Evolutionary conservation across 2,888 invertebrate genomes (phyloP).

Genomic region (Phoronis australis): DNA sequence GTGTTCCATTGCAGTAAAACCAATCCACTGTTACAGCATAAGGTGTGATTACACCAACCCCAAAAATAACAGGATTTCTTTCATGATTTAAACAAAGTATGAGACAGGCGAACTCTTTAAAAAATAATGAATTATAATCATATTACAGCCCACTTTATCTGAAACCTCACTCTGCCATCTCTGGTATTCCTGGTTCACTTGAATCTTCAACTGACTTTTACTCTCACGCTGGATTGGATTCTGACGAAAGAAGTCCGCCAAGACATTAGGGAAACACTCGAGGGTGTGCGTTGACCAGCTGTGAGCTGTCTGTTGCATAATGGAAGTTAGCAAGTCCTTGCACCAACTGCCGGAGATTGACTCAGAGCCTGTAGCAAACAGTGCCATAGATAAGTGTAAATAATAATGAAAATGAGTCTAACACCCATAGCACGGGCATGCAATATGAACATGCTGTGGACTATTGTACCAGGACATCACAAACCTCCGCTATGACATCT

Average conservation of each 20-base stretch:
- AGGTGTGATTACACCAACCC: too few relatives aligned
- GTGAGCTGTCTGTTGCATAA: slow-evolving; percentile 90
- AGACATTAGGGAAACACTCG: slow-evolving; percentile 83
- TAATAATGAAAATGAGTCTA: background rate
- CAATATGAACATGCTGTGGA: too few relatives aligned
- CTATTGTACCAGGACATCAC: too few relatives aligned
- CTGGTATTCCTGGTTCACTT: slow-evolving; percentile 67
- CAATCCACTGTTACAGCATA: too few relatives aligned
- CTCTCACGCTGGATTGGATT: slow-evolving; percentile 61
- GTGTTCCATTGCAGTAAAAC: too few relatives aligned
- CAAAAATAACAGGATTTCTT: too few relatives aligned
- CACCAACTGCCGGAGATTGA: slow-evolving; percentile 73
- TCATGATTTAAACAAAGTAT: too few relatives aligned
- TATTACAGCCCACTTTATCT: background rate
- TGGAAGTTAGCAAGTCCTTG: slow-evolving; percentile 79
- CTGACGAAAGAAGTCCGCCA: slow-evolving; percentile 73
- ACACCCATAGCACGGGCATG: background rate
- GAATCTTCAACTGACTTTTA: slow-evolving; percentile 75
- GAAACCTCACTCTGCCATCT: slow-evolving; percentile 68
- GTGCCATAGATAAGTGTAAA: background rate
- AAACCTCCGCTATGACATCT: too few relatives aligned
- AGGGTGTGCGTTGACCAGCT: slow-evolving; percentile 91
- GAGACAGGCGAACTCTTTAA: too few relatives aligned
- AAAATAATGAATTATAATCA: background rate
- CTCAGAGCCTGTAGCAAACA: slow-evolving; percentile 54